Conservation (phyloP, 64 coral and sea anemone species). For the Catalaphyllia jardinei region DNA sequence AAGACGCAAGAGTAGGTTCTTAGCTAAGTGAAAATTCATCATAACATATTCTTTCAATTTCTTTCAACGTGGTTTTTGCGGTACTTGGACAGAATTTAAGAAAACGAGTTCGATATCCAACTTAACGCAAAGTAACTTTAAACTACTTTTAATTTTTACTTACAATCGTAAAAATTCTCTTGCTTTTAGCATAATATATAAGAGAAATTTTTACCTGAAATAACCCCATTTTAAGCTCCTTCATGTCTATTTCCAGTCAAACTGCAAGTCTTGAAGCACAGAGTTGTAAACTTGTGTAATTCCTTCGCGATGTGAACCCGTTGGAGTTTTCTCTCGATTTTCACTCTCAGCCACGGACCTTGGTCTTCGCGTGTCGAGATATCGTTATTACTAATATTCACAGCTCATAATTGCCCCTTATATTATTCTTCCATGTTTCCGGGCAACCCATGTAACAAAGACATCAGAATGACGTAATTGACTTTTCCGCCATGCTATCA, state of each 20-base stretch:
- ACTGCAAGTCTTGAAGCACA: not conserved
- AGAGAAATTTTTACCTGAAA: not conserved
- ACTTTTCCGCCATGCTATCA: slow-evolving; percentile 8
- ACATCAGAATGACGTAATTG: slow-evolving; percentile 7
- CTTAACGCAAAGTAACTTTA: not conserved
- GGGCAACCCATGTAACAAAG: slow-evolving; percentile 24
- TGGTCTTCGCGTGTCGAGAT: slow-evolving; percentile 30
- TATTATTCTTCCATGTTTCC: slow-evolving; percentile 23
- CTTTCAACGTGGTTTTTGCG: not conserved
- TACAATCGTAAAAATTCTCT: not conserved
- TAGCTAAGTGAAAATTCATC: not conserved
- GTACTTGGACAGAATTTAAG: not conserved
- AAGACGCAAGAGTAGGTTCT: not conserved
- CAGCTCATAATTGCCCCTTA: not conserved
- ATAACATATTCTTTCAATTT: not conserved
- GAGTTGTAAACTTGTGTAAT: not conserved
- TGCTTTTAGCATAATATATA: not conserved
- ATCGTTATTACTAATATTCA: slow-evolving; percentile 27
- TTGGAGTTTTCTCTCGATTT: not conserved
- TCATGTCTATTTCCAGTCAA: not conserved
- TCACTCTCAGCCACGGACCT: not conserved
- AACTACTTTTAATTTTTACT: not conserved
- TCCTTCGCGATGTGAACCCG: not conserved
- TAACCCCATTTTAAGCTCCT: not conserved
- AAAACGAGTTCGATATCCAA: not conserved